Evolutionary conservation across 2,888 invertebrate genomes (phyloP).

Genomic region (Perdita meconis): DNA sequence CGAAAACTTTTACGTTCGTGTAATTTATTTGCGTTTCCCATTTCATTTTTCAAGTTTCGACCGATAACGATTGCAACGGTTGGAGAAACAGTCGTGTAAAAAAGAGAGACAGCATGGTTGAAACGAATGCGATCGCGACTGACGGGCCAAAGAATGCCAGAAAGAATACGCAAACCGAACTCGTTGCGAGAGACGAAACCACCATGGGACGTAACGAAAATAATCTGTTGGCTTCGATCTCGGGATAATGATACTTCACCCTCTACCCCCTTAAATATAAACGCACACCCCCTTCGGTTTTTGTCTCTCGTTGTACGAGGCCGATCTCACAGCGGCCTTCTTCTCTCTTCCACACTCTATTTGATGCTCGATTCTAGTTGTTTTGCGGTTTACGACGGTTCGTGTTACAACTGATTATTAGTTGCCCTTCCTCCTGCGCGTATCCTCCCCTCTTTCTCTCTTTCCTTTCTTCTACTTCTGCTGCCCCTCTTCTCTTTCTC

Average conservation of each 20-base stretch:
- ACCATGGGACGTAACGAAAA: constrained; percentile 48
- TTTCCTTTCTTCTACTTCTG: constrained; percentile 49
- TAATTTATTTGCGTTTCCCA: constrained; percentile 14
- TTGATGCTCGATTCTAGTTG: constrained; percentile 77
- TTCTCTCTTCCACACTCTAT: constrained; percentile 46
- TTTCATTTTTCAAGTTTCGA: constrained; percentile 59
- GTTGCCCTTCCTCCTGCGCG: constrained; percentile 68
- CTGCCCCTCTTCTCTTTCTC: constrained; percentile 58
- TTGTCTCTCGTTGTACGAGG: constrained; percentile 47
- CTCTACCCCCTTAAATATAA: constrained; percentile 70
- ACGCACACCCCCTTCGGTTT: constrained; percentile 63
- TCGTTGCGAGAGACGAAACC: constrained; percentile 13
- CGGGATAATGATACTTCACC: constrained; percentile 70
- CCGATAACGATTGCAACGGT: constrained; percentile 78
- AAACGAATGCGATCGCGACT: no score
- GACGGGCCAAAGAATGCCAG: no score
- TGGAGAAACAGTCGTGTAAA: no score
- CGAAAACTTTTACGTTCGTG: constrained; percentile 18
- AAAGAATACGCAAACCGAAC: constrained; percentile 37
- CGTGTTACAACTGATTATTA: constrained; percentile 84
- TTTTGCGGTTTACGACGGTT: constrained; percentile 83
- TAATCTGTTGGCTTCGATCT: constrained; percentile 47
- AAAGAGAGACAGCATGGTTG: no score
- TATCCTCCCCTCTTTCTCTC: constrained; percentile 52
- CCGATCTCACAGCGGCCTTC: constrained; percentile 52